Base-by-base conservation (phyloP, 2,113 vertebrate genomes). In the Montifringilla adamsi region DNA sequence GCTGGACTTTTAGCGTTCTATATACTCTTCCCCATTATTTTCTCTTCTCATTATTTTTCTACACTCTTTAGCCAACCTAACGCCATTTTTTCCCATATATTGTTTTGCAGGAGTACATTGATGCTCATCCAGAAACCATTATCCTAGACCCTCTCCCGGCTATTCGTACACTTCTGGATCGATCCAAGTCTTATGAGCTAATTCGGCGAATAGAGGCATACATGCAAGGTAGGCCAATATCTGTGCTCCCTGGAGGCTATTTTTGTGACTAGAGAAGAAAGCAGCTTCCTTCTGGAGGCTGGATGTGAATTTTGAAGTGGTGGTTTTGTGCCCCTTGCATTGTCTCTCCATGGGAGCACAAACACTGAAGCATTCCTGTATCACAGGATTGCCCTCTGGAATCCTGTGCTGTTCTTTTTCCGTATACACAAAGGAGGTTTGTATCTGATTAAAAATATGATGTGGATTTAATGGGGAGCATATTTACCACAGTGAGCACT, bases 171-270 rank as follows among this genome's bases (percentile, higher is more conserved):
- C 98, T 99, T 88, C 98, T 99, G 64, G 99, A 99, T 96, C 99
- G 99, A 87, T 99, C 99, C 97, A 99, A 99, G 96, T 99, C 99
- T 84, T 99, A 99, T 2, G 99, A 99, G 96, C 98, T 99, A 68
- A 99, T 99, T 96, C 99, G 99, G 84, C 98, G 98, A 95, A 99
- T 99, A 87, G 99, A 99, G 96, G 98, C 98, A 70, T 99, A 98
- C 96, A 99, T 99, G 99, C 98, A 99, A 98, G 99, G 99, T 99
- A 97, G 35, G 95, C 59, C 39, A 50, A 50, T 44, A 43, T 33
- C 30, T 90, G 33, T 59, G 83, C 30, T 84, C 11, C 55, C 35
- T 49, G 33, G 58, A 52, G 37, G 10, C 53, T 67, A 50, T 55
- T 47, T 3, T 3, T 69, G 43, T 53, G 44, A 37, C 27, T 68